These are phyloP conservation scores for Psilopsiagon aymara DNA, from an alignment of 2,113 vertebrate genomes.

Conservation along the genomic window DNA sequence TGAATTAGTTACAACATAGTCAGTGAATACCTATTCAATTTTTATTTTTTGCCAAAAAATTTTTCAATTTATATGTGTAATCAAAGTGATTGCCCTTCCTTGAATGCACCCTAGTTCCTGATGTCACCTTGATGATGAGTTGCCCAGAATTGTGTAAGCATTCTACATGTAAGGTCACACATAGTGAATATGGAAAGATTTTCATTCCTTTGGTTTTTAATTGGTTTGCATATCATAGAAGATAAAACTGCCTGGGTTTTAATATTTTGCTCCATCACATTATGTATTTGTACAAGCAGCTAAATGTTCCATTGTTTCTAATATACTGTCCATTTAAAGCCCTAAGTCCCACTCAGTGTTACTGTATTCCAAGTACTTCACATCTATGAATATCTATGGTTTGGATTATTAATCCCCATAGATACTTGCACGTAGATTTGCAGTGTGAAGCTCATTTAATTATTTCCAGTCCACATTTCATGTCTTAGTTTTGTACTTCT, in stretches of 20 bases:
- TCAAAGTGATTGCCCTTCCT: neutral
- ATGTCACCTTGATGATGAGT: neutral
- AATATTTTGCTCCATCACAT: neutral
- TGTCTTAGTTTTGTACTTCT: neutral
- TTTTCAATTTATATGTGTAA: neutral
- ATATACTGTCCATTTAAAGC: neutral
- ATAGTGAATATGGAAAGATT: neutral
- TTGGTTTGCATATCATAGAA: neutral
- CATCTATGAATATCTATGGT: neutral
- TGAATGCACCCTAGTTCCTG: neutral
- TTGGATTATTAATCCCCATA: neutral
- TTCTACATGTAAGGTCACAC: neutral
- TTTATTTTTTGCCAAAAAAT: neutral
- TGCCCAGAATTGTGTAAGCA: neutral
- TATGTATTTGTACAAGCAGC: neutral
- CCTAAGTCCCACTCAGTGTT: neutral
- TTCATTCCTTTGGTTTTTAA: neutral
- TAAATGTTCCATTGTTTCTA: neutral
- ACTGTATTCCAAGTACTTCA: neutral
- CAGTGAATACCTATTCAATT: neutral
- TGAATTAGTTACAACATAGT: neutral
- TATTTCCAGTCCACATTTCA: neutral
- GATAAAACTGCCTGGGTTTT: neutral
- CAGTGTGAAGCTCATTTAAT: neutral
- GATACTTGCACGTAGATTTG: neutral